Conservation (phyloP, 2,113 vertebrate species). For the Mellivora capensis region DNA sequence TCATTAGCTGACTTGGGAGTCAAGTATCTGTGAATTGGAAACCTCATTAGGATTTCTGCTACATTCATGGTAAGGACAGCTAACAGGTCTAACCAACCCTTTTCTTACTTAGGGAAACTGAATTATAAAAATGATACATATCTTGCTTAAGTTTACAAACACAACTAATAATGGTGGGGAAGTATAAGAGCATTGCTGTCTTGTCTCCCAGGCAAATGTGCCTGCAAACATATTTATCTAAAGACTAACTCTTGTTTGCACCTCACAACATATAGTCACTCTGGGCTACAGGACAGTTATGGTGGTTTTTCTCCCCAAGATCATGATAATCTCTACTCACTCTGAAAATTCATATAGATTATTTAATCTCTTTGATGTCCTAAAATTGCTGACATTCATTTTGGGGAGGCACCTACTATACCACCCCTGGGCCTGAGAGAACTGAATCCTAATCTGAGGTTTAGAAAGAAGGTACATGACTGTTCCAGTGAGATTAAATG, state of each 20-base stretch:
- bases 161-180: neutral
- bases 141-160: neutral
- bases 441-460: neutral
- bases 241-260: neutral
- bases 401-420: neutral
- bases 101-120: neutral
- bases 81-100: neutral
- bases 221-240: neutral
- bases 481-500: neutral
- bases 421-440: neutral
- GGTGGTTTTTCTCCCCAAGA: neutral
- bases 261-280: neutral
- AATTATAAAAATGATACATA: neutral
- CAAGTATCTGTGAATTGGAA: neutral
- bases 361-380: neutral
- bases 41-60: neutral
- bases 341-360: neutral
- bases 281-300: neutral
- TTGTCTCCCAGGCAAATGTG: neutral
- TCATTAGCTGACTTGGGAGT: neutral
- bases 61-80: neutral
- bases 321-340: neutral
- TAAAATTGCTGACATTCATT: neutral
- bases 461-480: neutral
- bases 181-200: neutral